Conservation (phyloP, 2,888 invertebrate genomes). For the Meandrusa payeni region DNA sequence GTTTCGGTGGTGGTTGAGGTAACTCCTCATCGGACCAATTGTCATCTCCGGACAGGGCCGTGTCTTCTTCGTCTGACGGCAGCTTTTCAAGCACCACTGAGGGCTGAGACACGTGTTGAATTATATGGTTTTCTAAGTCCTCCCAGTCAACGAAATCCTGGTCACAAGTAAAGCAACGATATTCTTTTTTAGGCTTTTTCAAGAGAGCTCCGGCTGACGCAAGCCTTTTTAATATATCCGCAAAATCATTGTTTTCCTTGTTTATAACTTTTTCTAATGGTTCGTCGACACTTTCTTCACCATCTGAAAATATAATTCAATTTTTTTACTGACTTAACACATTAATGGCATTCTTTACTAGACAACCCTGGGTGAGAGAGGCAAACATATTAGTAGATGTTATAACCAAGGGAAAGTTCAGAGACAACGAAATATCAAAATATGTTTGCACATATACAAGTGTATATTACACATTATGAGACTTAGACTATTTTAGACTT, state of each 20-base stretch:
- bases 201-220: conserved; percentile 60
- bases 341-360: too few relatives aligned
- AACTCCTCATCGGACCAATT: conserved; percentile 72
- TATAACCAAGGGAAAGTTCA: too few relatives aligned
- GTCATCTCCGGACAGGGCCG: conserved; percentile 60
- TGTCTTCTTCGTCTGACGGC: conserved; percentile 77
- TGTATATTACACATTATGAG: too few relatives aligned
- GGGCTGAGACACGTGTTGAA: conserved; percentile 80
- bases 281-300: conserved; percentile 49
- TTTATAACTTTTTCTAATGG: conserved; percentile 31
- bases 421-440: too few relatives aligned
- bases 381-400: too few relatives aligned
- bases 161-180: conserved; percentile 75
- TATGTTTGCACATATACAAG: too few relatives aligned
- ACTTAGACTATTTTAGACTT: too few relatives aligned
- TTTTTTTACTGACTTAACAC: background rate
- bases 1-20: conserved; percentile 37
- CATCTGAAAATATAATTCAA: conserved; percentile 36
- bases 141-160: conserved; percentile 68
- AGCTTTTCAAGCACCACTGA: conserved; percentile 69
- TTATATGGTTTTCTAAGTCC: conserved; percentile 73
- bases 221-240: conserved; percentile 56
- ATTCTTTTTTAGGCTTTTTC: conserved; percentile 56
- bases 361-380: too few relatives aligned
- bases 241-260: conserved; percentile 47